phyloP scores from a whole-genome alignment of 2,888 invertebrate species.

The Heliothis peltigera region DNA sequence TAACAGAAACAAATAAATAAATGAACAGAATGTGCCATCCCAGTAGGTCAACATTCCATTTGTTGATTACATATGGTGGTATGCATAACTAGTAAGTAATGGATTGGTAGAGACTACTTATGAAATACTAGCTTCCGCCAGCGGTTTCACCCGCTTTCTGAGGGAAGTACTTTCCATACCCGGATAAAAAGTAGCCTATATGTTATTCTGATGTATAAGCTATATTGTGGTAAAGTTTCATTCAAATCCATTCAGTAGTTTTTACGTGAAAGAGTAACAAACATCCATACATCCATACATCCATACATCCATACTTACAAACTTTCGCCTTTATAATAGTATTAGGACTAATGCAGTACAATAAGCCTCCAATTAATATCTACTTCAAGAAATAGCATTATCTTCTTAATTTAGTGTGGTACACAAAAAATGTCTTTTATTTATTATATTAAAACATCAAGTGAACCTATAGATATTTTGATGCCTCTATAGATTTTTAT shows the following conservation, averaged over 20 bases:
- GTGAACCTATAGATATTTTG: background rate
- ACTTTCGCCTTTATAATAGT: too few species aligned
- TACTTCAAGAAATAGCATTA: background rate
- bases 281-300: too few species aligned
- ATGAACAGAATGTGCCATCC: background rate
- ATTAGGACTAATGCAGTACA: background rate
- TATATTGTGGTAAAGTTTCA: too few species aligned
- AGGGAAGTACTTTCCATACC: too few species aligned
- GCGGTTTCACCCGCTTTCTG: too few species aligned
- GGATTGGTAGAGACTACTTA: background rate
- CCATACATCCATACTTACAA: too few species aligned
- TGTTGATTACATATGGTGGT: conserved; percentile 2
- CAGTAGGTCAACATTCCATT: background rate
- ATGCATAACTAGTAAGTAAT: background rate
- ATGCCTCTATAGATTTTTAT: too few species aligned
- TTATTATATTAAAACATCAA: background rate
- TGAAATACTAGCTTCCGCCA: too few species aligned
- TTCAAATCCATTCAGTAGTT: too few species aligned
- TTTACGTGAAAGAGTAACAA: too few species aligned
- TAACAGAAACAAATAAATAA: background rate
- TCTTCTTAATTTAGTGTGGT: background rate
- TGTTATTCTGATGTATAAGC: too few species aligned
- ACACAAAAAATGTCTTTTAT: background rate
- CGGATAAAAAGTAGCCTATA: too few species aligned
- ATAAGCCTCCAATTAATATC: background rate